These are phyloP conservation scores for Eriocheir sinensis DNA, from an alignment of 1,140 invertebrate genomes.

Conservation along the genomic window DNA sequence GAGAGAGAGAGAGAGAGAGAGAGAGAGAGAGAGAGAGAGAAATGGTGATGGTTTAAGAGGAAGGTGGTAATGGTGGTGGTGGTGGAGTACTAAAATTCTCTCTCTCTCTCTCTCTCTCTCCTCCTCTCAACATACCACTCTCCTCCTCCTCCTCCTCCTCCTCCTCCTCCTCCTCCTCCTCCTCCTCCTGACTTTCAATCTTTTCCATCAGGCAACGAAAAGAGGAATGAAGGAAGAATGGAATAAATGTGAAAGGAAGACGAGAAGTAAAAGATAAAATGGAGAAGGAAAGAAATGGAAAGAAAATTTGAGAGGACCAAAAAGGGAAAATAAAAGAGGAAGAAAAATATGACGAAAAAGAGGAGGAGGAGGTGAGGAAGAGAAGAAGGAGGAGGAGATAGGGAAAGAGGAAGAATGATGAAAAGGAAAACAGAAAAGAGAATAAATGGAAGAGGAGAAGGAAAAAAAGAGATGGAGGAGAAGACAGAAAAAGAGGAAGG, in stretches of 20 bases:
- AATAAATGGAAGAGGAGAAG: neutral
- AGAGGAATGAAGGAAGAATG: too few species aligned
- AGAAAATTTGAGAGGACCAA: too few species aligned
- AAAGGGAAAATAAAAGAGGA: too few species aligned
- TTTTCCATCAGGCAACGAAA: too few species aligned
- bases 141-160: conserved; percentile 38
- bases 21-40: neutral
- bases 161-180: neutral
- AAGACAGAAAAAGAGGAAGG: neutral
- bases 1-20: neutral
- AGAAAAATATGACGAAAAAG: too few species aligned
- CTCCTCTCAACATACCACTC: neutral
- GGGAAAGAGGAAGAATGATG: too few species aligned
- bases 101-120: neutral
- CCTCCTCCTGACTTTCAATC: neutral
- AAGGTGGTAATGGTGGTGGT: neutral
- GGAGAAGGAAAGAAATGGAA: too few species aligned
- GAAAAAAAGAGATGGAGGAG: neutral
- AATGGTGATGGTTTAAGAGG: conserved; percentile 9
- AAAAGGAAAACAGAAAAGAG: too few species aligned
- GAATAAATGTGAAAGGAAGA: too few species aligned
- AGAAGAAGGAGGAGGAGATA: neutral
- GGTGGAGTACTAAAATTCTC: too few species aligned
- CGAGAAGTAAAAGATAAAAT: too few species aligned
- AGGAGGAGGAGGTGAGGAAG: too few species aligned